Percentiles rank a stretch among this genome's conserved stretches.
Evolutionary conservation across 2,113 vertebrate genomes (phyloP).

Genomic region (Prunella fulvescens): DNA sequence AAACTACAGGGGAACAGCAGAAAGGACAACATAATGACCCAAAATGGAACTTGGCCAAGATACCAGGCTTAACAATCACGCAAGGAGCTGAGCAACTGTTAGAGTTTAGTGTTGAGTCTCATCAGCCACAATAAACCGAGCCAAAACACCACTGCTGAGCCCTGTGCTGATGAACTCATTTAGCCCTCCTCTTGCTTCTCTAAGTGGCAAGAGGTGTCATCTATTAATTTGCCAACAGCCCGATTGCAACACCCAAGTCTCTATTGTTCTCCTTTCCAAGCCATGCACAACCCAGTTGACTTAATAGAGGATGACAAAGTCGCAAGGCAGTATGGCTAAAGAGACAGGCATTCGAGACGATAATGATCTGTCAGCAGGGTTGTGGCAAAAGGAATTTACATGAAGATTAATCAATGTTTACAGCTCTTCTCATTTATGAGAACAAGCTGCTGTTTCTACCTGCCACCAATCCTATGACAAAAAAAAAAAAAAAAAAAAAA

Average conservation of each 20-base stretch:
- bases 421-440: slow-evolving; percentile 66
- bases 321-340: slow-evolving; percentile 28
- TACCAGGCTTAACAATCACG: slow-evolving; percentile 16
- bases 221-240: slow-evolving; percentile 47
- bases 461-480: neutral
- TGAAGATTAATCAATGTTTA: slow-evolving; percentile 74
- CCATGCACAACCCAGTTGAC: neutral
- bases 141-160: slow-evolving; percentile 26
- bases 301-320: slow-evolving; percentile 56
- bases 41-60: slow-evolving; percentile 37
- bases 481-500: neutral
- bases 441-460: slow-evolving; percentile 55
- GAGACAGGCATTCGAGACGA: slow-evolving; percentile 43
- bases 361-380: slow-evolving; percentile 62
- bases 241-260: slow-evolving; percentile 3
- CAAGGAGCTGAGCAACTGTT: slow-evolving; percentile 27
- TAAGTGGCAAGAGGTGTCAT: slow-evolving; percentile 61
- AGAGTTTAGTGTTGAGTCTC: slow-evolving; percentile 29
- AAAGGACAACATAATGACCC: slow-evolving; percentile 49
- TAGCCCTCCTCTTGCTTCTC: neutral
- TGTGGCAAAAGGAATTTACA: slow-evolving; percentile 63
- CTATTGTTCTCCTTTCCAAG: slow-evolving; percentile 15
- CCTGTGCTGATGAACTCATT: neutral
- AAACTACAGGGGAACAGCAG: slow-evolving; percentile 32
- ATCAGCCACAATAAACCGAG: neutral